Evolutionary conservation across 2,797 vertebrate genomes (phyloP).

Genomic region (Halcyon chelicuti): DNA sequence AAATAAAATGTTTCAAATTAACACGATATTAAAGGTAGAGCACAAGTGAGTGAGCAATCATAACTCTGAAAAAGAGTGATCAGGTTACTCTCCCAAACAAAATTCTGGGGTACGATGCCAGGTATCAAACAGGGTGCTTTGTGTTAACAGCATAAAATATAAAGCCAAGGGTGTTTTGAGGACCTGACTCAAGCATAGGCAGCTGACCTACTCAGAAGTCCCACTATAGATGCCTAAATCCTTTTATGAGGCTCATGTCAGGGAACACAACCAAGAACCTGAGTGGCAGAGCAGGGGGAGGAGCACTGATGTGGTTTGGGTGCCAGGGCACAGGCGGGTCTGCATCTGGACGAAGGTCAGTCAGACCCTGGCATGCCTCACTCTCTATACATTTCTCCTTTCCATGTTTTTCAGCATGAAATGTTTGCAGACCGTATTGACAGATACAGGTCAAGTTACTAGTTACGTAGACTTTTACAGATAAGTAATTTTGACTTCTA

Average conservation of each 20-base stretch:
- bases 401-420: neutral
- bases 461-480: neutral
- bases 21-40: accelerated
- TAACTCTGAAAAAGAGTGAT: neutral
- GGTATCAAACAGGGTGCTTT: neutral
- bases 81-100: neutral
- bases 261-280: neutral
- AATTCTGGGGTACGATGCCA: neutral
- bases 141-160: neutral
- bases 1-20: neutral
- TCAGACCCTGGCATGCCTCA: neutral
- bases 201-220: neutral
- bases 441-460: neutral
- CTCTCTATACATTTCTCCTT: neutral
- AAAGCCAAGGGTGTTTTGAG: neutral
- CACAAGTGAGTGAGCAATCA: neutral
- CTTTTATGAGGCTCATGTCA: neutral
- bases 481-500: neutral
- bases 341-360: neutral
- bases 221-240: neutral
- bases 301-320: neutral
- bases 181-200: neutral
- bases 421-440: neutral
- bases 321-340: accelerated
- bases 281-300: neutral